Base-by-base conservation (phyloP, 2,797 vertebrate species). In the Microhierax caerulescens region DNA sequence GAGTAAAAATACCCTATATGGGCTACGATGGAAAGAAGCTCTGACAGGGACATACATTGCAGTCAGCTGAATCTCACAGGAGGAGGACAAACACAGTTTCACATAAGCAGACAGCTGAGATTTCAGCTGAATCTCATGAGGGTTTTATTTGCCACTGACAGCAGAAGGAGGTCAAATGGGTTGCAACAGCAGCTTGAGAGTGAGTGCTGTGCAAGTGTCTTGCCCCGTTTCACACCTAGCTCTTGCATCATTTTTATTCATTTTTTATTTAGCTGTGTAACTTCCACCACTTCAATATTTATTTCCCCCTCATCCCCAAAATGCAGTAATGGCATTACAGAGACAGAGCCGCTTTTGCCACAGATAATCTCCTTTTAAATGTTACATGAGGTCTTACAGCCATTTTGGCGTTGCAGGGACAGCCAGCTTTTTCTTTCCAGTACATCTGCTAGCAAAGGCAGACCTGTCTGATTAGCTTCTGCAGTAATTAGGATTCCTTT, bases 91-190 rank as follows among this genome's bases (percentile, higher is more conserved):
- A 86, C 11, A 59, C n/a, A 28, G 10, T 84, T 95, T 73, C 43
- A 56, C 18, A n/a, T 28, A 14, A 81, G 34, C 69, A 91, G 80
- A 69, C 22, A 79, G 81, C 24, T 83, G 75, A 94, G 67, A 87
- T 85, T 82, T 89, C 70, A 63, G 78, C 39, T 92, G 90, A 69
- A 86, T 79, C 63, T 86, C 65, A 10, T 63, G 77, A 70, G 59
- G 28, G 27, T 72, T 95, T 89, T 76, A 79, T 61, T 60, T 22
- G 22, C 48, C 43, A 17, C 61, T 72, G 60, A 47, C 17, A 41
- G 80, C 27, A 89, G 70, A 74, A 81, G 19, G 22, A 13, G 73
- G 28, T 83, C 36, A 43, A 84, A 88, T 0, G 21, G 18, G 6
- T 43, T 86, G 65, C 53, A 65, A 87, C 14, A 84, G 51, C 45